phyloP scores from a whole-genome alignment of 2,113 vertebrate species.

The Ochotona curzoniae region DNA sequence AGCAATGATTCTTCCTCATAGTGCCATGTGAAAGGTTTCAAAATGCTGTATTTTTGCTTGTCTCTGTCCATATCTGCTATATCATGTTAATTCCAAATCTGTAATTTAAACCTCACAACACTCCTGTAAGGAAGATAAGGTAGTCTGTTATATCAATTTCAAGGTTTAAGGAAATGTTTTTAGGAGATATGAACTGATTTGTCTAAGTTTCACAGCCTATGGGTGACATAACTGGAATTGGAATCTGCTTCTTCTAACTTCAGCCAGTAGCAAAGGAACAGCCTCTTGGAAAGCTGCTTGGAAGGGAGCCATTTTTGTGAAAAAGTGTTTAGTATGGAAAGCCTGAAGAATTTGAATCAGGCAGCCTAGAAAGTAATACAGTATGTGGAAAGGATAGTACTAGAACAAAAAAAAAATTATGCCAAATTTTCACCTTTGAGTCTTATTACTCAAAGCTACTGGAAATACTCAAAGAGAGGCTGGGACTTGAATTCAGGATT shows the following conservation, averaged over 20 bases:
- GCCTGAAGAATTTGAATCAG: background rate
- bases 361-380: background rate
- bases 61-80: background rate
- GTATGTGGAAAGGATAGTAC: background rate
- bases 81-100: background rate
- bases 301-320: background rate
- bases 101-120: constrained; percentile 33
- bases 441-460: background rate
- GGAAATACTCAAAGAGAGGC: no score
- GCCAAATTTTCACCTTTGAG: background rate
- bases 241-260: constrained; percentile 11
- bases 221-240: background rate
- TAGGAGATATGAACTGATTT: background rate
- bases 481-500: background rate
- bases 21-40: background rate
- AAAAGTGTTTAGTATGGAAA: background rate
- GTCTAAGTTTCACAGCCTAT: constrained; percentile 14
- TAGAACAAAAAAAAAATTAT: background rate
- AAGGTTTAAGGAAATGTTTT: background rate
- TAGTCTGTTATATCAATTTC: constrained; percentile 33
- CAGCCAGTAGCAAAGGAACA: background rate
- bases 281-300: background rate
- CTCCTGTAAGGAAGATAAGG: background rate
- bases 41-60: background rate
- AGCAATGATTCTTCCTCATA: background rate